Percentiles rank a stretch among this genome's conserved stretches.
Evolutionary conservation across 92 coral and sea anemone genomes (phyloP).

Genomic region (Chrysogorgia sp.): DNA sequence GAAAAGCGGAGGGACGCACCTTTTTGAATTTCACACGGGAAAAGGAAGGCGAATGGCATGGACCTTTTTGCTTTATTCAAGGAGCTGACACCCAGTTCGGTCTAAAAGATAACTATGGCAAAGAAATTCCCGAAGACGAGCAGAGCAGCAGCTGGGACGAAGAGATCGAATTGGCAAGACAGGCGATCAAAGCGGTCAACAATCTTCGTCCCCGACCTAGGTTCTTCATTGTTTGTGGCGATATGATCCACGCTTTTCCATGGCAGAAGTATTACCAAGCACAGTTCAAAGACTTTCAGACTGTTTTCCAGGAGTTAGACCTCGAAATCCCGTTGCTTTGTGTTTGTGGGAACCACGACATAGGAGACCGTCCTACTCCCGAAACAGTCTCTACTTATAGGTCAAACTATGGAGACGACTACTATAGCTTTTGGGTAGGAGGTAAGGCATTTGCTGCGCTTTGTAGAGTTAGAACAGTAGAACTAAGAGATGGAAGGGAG

Average conservation of each 20-base stretch:
- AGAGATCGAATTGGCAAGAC: conserved; percentile 73
- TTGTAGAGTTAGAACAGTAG: too few relatives aligned
- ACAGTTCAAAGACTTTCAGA: conserved; percentile 88
- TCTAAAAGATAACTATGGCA: conserved; percentile 90
- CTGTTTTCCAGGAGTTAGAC: conserved; percentile 82
- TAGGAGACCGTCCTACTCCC: conserved; percentile 86
- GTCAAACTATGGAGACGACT: conserved; percentile 91
- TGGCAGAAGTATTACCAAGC: conserved; percentile 73
- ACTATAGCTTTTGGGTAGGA: conserved; percentile 96
- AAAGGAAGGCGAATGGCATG: conserved; percentile 87
- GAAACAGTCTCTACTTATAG: conserved; percentile 77
- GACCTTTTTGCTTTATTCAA: conserved; percentile 91
- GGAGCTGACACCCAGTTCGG: conserved; percentile 98
- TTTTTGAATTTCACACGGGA: conserved; percentile 82
- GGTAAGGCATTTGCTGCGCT: too few relatives aligned
- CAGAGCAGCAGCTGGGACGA: conserved; percentile 77
- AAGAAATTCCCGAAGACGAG: conserved; percentile 69
- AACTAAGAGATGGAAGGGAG: too few relatives aligned
- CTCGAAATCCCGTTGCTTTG: conserved; percentile 87
- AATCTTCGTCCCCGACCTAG: conserved; percentile 86
- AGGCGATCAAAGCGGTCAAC: conserved; percentile 84
- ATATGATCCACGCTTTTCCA: conserved; percentile 94
- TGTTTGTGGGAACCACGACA: conserved; percentile 96
- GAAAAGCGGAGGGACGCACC: conserved; percentile 71
- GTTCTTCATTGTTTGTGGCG: conserved; percentile 97